Percentiles rank a stretch among this genome's conserved stretches.
These are phyloP conservation scores for Zapornia atra DNA, from an alignment of 2,113 vertebrate genomes.

Conservation along the genomic window DNA sequence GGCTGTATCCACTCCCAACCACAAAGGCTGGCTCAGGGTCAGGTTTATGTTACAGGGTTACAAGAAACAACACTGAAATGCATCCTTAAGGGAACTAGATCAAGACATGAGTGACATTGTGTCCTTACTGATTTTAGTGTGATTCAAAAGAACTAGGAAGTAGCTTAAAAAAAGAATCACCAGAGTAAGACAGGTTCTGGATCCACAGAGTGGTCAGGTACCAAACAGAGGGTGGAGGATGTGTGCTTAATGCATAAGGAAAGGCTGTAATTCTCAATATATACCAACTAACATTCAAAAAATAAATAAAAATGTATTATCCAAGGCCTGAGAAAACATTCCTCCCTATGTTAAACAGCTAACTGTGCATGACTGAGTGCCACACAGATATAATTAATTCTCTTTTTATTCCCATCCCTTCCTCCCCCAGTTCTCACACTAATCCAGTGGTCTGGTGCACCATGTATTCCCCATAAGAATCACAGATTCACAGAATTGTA, in stretches of 20 bases:
- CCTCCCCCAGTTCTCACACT: background rate
- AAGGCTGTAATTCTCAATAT: background rate
- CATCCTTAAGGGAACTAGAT: background rate
- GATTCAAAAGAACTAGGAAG: background rate
- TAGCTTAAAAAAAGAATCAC: background rate
- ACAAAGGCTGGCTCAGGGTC: background rate
- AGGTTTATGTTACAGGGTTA: background rate
- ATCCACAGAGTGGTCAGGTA: background rate
- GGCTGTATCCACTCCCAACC: background rate
- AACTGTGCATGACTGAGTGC: background rate
- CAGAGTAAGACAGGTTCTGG: background rate
- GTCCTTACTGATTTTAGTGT: background rate
- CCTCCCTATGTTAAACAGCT: background rate
- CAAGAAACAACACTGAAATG: background rate
- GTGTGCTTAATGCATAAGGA: background rate
- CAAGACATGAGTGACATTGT: background rate
- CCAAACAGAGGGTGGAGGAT: background rate
- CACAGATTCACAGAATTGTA: too few species aligned
- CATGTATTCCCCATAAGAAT: background rate
- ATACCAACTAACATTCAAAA: background rate
- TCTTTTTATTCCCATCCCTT: background rate
- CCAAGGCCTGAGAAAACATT: background rate
- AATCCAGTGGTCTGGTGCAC: background rate
- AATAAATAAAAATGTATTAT: background rate
- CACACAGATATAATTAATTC: background rate